Percentiles rank a stretch among this genome's conserved stretches.
Evolutionary conservation across 2,888 invertebrate genomes (phyloP).

Genomic region (Calephelis perditalis): DNA sequence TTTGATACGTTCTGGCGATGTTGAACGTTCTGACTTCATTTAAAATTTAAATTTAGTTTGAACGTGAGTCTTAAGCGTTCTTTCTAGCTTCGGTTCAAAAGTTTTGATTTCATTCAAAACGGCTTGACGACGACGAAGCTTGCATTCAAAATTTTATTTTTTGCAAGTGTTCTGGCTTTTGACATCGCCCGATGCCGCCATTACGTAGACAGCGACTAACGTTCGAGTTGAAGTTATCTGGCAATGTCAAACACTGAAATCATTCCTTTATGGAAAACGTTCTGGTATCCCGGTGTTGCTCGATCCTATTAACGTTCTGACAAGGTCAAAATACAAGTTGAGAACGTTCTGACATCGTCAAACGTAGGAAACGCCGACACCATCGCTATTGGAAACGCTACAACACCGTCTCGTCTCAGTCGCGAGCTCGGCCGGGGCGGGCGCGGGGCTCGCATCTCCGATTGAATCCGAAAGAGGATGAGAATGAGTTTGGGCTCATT

Average conservation of each 20-base stretch:
- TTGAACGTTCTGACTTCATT: slow-evolving; percentile 24
- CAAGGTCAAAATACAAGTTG: not conserved
- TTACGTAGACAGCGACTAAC: too few relatives aligned
- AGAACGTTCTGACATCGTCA: not conserved
- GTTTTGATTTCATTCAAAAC: not conserved
- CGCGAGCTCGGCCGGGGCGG: slow-evolving; percentile 18
- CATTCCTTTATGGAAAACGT: too few relatives aligned
- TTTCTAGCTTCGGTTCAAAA: not conserved
- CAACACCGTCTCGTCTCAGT: slow-evolving; percentile 15
- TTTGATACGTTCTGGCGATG: slow-evolving; percentile 21
- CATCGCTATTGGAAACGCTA: not conserved
- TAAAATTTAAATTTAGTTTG: too few relatives aligned
- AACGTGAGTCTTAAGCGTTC: slow-evolving; percentile 14
- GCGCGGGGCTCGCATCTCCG: slow-evolving; percentile 14
- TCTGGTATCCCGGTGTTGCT: too few relatives aligned
- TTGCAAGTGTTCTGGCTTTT: too few relatives aligned
- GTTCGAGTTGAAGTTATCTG: too few relatives aligned
- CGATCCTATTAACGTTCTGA: too few relatives aligned
- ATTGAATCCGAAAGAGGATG: not conserved
- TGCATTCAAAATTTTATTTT: too few relatives aligned
- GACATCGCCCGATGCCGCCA: too few relatives aligned
- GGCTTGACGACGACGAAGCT: too few relatives aligned
- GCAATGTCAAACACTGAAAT: too few relatives aligned
- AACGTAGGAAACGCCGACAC: not conserved
- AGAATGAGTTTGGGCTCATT: slow-evolving; percentile 33